These are phyloP conservation scores for Stegodyphus dumicola DNA, from an alignment of 1,140 invertebrate genomes.

Conservation along the genomic window DNA sequence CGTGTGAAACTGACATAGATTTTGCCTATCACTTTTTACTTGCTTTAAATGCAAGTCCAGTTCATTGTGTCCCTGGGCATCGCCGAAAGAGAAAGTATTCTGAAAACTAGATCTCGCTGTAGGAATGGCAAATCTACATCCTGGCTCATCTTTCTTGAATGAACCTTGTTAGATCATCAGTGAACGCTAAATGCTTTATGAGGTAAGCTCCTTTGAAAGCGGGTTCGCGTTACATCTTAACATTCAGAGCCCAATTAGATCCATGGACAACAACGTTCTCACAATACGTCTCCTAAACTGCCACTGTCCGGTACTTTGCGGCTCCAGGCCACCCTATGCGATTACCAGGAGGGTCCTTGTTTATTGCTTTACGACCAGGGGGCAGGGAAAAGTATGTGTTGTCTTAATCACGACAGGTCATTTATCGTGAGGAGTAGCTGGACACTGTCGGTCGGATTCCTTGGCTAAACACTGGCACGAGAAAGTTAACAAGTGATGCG, in stretches of 20 bases:
- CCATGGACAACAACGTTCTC: slow-evolving; percentile 12
- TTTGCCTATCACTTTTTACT: too few species aligned
- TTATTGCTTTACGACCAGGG: slow-evolving; percentile 12
- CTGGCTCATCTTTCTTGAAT: too few species aligned
- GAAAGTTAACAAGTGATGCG: slow-evolving; percentile 42
- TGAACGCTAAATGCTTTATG: too few species aligned
- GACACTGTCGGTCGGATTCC: background rate
- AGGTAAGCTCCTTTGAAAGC: too few species aligned
- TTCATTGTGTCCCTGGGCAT: too few species aligned
- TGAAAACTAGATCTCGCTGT: too few species aligned
- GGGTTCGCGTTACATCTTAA: too few species aligned
- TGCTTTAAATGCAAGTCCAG: too few species aligned
- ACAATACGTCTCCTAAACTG: slow-evolving; percentile 9
- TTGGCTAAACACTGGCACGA: background rate
- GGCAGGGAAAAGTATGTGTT: slow-evolving; percentile 8
- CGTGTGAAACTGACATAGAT: too few species aligned
- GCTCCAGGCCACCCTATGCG: background rate
- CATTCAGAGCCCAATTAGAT: slow-evolving; percentile 1
- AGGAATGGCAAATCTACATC: too few species aligned
- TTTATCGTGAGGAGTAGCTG: slow-evolving; percentile 13
- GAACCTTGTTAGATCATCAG: too few species aligned
- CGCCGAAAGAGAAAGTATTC: too few species aligned
- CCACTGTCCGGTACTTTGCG: background rate
- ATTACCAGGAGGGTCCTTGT: slow-evolving; percentile 13
- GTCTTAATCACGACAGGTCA: slow-evolving; percentile 53